These are phyloP conservation scores for Scomber colias DNA, from an alignment of 2,113 vertebrate species.

Conservation along the genomic window DNA sequence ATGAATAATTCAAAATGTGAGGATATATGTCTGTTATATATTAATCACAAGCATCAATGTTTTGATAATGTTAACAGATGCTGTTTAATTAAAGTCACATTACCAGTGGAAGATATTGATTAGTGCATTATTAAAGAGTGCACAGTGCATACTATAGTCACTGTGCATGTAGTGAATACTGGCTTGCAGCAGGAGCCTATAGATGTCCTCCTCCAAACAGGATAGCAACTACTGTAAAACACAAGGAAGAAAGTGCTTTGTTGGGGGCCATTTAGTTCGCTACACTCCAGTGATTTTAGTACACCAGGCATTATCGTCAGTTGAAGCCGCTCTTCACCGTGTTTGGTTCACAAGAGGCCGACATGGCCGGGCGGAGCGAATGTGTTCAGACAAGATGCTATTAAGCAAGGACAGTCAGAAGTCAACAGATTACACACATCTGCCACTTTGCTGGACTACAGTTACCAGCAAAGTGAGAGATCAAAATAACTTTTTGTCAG, in stretches of 20 bases:
- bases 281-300: conserved; percentile 45
- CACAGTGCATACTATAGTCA: background rate
- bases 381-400: conserved; percentile 54
- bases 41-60: background rate
- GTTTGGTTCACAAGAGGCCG: conserved; percentile 42
- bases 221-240: conserved; percentile 33
- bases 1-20: background rate
- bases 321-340: conserved; percentile 24
- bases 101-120: background rate
- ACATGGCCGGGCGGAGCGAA: conserved; percentile 17
- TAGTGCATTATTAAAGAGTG: background rate
- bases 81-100: too few species aligned
- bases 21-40: background rate
- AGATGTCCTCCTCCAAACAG: conserved; percentile 1
- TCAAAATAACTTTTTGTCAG: conserved; percentile 33
- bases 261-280: conserved; percentile 47
- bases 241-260: conserved; percentile 25
- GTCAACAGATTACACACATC: conserved; percentile 47
- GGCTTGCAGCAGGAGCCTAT: background rate
- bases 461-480: conserved; percentile 14
- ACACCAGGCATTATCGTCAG: conserved; percentile 18
- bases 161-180: background rate
- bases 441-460: background rate
- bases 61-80: background rate
- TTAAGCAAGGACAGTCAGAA: conserved; percentile 46